A percentile compares a stretch with the other conserved stretches of the same genome.
These are phyloP conservation scores for Scaptodrosophila lebanonensis DNA, from an alignment of 1,140 invertebrate species.

Conservation along the genomic window DNA sequence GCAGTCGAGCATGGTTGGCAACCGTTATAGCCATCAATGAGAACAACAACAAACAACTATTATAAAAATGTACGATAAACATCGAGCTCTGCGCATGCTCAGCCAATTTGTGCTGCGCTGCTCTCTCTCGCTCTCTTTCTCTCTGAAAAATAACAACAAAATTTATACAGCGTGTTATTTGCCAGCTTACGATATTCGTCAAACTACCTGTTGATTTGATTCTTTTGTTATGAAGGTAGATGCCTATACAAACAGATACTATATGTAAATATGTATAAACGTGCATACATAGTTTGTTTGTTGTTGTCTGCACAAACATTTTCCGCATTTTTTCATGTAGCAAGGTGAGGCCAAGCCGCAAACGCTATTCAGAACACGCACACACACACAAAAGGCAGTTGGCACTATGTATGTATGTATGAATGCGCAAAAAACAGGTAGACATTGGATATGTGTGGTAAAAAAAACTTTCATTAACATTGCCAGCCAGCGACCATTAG, in stretches of 20 bases:
- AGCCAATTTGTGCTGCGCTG: no score
- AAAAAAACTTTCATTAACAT: constrained; percentile 64
- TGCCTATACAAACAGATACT: no score
- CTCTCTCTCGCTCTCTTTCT: constrained; percentile 7
- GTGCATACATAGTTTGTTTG: constrained; percentile 21
- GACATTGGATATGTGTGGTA: constrained; percentile 10
- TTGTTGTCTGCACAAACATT: constrained; percentile 62
- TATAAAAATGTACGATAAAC: no score
- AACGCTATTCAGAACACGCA: constrained; percentile 53
- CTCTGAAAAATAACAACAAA: constrained; percentile 1
- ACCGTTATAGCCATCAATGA: no score
- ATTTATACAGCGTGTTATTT: neutral
- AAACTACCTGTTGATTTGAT: constrained; percentile 50
- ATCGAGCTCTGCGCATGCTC: no score
- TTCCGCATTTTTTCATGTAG: constrained; percentile 66
- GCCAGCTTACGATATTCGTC: constrained; percentile 41
- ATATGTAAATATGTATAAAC: no score
- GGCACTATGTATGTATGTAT: constrained; percentile 4
- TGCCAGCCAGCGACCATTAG: no score
- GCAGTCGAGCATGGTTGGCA: no score
- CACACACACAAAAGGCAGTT: constrained; percentile 24
- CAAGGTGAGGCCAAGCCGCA: constrained; percentile 2
- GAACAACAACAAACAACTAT: no score
- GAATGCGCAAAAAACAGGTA: constrained; percentile 7
- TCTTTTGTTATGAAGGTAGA: constrained; percentile 60